Percentiles rank a stretch among this genome's conserved stretches.
Conservation (phyloP, 2,888 invertebrate genomes). For the Dryobotodes eremita region DNA sequence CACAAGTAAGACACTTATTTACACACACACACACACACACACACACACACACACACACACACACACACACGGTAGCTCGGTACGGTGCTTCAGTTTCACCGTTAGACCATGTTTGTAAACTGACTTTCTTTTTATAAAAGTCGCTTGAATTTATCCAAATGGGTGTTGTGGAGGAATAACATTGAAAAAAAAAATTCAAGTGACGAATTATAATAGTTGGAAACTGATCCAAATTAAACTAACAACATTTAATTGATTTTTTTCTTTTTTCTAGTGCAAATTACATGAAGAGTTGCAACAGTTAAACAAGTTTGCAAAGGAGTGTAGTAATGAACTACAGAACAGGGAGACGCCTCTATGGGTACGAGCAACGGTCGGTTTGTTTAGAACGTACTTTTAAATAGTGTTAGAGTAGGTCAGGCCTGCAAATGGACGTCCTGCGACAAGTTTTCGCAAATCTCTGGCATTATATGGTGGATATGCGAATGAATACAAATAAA, state of each 20-base stretch:
- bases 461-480: neutral
- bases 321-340: conserved; percentile 92
- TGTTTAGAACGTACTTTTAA: conserved; percentile 94
- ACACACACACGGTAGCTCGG: no score
- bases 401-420: neutral
- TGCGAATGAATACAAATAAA: neutral
- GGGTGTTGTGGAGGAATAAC: no score
- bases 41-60: no score
- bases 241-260: neutral
- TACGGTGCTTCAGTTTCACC: no score
- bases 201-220: no score
- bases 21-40: no score
- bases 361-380: conserved; percentile 93
- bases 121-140: neutral
- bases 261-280: conserved; percentile 78
- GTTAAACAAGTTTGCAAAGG: conserved; percentile 92
- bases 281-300: conserved; percentile 94
- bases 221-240: neutral
- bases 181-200: no score
- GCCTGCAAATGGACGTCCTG: neutral
- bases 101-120: no score
- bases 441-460: neutral
- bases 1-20: no score
- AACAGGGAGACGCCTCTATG: conserved; percentile 94
- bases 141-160: neutral